These are phyloP conservation scores for Trachelus tabidus DNA, from an alignment of 2,888 invertebrate genomes.

Conservation along the genomic window DNA sequence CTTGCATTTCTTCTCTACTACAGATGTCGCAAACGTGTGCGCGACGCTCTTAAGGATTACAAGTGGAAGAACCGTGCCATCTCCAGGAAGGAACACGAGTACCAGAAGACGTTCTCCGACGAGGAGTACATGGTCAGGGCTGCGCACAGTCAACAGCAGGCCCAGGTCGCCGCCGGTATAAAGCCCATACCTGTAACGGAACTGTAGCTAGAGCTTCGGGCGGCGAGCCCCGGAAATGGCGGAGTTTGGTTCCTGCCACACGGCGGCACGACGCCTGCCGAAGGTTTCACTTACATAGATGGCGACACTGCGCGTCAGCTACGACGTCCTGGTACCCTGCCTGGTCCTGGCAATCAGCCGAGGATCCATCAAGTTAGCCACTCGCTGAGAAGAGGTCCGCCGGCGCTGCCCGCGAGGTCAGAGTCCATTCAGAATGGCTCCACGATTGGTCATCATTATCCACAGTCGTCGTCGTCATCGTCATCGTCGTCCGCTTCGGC, in stretches of 20 bases:
- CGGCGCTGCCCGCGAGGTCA: no score
- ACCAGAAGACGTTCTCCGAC: constrained; percentile 90
- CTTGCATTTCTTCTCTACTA: constrained; percentile 78
- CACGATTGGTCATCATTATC: constrained; percentile 20
- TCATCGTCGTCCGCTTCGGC: constrained; percentile 5
- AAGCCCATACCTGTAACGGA: constrained; percentile 90
- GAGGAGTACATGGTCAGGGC: constrained; percentile 85
- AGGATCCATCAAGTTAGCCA: constrained; percentile 47
- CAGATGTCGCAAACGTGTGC: constrained; percentile 82
- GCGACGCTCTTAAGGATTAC: constrained; percentile 85
- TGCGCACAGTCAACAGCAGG: constrained; percentile 70
- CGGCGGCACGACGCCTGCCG: constrained; percentile 74
- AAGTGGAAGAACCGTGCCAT: constrained; percentile 81
- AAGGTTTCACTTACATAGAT: constrained; percentile 82
- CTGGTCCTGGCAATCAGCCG: constrained; percentile 39
- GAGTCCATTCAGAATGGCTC: neutral
- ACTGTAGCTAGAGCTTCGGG: constrained; percentile 96
- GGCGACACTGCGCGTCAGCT: constrained; percentile 73
- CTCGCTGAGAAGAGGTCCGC: constrained; percentile 34
- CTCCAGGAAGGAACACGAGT: constrained; percentile 85
- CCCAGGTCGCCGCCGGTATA: constrained; percentile 59
- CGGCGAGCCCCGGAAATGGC: constrained; percentile 76
- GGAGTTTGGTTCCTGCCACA: constrained; percentile 80
- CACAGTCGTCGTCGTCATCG: constrained; percentile 13
- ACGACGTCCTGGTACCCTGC: constrained; percentile 65